Conservation (phyloP, 2,888 invertebrate genomes). For the Pyrocoelia pectoralis region DNA sequence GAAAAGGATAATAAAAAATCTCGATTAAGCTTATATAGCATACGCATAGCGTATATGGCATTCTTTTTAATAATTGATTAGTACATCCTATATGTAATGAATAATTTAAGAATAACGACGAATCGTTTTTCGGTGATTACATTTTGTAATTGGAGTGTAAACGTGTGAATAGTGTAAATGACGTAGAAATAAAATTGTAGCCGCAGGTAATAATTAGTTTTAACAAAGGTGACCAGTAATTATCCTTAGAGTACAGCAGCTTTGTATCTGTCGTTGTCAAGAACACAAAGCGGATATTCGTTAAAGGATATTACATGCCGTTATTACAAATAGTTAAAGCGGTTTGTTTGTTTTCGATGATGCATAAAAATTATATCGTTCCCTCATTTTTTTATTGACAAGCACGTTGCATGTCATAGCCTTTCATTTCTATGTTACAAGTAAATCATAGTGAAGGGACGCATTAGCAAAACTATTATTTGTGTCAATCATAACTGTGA, state of each 20-base stretch:
- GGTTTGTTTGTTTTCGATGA: too few species aligned
- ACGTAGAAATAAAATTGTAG: slow-evolving; percentile 15
- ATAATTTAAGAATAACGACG: not conserved
- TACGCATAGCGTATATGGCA: too few species aligned
- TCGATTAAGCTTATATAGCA: too few species aligned
- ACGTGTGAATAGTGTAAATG: slow-evolving; percentile 12
- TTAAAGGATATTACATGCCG: not conserved
- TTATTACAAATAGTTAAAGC: slow-evolving; percentile 5
- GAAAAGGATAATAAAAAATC: too few species aligned
- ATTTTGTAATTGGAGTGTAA: not conserved
- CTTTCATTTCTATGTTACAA: too few species aligned
- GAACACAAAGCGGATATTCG: slow-evolving; percentile 10
- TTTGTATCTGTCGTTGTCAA: slow-evolving; percentile 14
- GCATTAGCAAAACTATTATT: too few species aligned
- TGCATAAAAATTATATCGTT: too few species aligned
- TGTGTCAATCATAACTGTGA: too few species aligned
- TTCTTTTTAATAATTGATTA: too few species aligned
- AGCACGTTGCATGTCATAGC: too few species aligned
- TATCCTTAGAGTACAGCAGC: slow-evolving; percentile 11
- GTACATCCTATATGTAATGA: not conserved
- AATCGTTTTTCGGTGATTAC: not conserved
- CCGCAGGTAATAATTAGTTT: slow-evolving; percentile 19
- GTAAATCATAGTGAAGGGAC: too few species aligned
- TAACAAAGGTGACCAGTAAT: slow-evolving; percentile 20
- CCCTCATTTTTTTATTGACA: too few species aligned